Conservation (phyloP, 2,113 vertebrate species). For the Stigmatopora argus region DNA sequence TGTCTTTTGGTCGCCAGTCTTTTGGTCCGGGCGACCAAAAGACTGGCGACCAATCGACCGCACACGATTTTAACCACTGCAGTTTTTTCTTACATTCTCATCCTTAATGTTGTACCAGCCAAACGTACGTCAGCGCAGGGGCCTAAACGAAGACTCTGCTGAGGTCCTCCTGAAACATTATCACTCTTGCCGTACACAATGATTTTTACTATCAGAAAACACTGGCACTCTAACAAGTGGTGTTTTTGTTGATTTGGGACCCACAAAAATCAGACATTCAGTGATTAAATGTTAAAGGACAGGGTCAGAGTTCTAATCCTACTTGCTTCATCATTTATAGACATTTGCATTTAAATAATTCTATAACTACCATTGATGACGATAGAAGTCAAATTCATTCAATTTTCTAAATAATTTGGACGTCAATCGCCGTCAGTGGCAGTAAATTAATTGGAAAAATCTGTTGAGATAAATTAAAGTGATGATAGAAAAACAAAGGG, state of each 20-base stretch:
- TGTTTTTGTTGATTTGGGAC: constrained; percentile 18
- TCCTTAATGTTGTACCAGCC: constrained; percentile 13
- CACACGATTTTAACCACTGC: too few relatives aligned
- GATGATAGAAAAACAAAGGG: neutral
- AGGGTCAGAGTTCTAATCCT: constrained; percentile 21
- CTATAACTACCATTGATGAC: too few relatives aligned
- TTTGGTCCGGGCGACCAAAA: too few relatives aligned
- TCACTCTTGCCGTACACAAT: constrained; percentile 14
- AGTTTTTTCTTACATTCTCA: constrained; percentile 3
- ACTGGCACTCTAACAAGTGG: constrained; percentile 3
- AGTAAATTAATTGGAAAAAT: constrained; percentile 8
- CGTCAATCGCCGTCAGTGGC: too few relatives aligned
- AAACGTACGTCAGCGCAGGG: constrained; percentile 27
- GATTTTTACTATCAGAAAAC: neutral
- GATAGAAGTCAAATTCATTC: too few relatives aligned
- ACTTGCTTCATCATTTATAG: constrained; percentile 13
- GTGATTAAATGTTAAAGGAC: constrained; percentile 23
- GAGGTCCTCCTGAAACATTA: constrained; percentile 13
- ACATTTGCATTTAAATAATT: neutral
- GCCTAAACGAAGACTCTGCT: constrained; percentile 15
- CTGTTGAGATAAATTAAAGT: neutral
- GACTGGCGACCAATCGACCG: too few relatives aligned
- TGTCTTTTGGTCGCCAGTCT: too few relatives aligned
- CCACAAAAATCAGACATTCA: neutral
- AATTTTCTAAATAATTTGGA: too few relatives aligned